Base-by-base conservation (phyloP, 2,113 vertebrate genomes). In the Corythornis madagascariensis region DNA sequence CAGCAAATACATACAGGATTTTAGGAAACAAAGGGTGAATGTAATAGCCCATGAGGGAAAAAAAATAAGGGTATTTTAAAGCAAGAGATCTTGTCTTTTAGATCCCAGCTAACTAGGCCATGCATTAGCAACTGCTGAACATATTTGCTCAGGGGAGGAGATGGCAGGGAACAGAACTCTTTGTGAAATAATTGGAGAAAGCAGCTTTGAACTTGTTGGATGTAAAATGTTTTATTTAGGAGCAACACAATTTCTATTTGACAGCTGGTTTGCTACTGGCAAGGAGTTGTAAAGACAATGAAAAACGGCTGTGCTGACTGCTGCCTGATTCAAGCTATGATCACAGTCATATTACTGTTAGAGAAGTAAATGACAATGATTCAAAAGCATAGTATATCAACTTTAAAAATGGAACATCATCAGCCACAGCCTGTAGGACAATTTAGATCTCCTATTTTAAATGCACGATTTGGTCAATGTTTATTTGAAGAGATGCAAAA, bases 231-330 rank as follows among this genome's bases (percentile, higher is more conserved):
- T 93, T 90, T 84, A 82, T 61, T 73, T 83, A 79, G 56, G n/a
- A 86, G 43, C 18, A 85, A 55, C 40, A 78, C 50, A 92, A 45
- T 60, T 93, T 83, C 31, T 75, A 5, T 81, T 72, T 87, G 63
- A 82, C 67, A 87, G 74, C 81, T 90, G n/a, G 45, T 82, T 92
- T 93, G 81, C 86, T 85, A 29, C 63, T 73, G 81, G 86, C 59
- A 94, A 89, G 55, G 55, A 84, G 50, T 78, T 67, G 65, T 83
- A 43, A 90, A 81, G 72, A 66, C 42, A 47, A 20, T 60, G 83
- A 82, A 66, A 94, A 87, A 85, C 35, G 85, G 52, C 75, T 91
- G 82, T 64, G 88, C 73, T 60, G 47, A n/a, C 3, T 73, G 81
- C 52, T 55, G 55, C 76, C 67, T 57, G 16, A 69, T 76, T 55